Evolutionary conservation across 2,113 vertebrate genomes (phyloP), one percentile per base, ranked within the genome.

Genomic region (Astur gentilis): DNA sequence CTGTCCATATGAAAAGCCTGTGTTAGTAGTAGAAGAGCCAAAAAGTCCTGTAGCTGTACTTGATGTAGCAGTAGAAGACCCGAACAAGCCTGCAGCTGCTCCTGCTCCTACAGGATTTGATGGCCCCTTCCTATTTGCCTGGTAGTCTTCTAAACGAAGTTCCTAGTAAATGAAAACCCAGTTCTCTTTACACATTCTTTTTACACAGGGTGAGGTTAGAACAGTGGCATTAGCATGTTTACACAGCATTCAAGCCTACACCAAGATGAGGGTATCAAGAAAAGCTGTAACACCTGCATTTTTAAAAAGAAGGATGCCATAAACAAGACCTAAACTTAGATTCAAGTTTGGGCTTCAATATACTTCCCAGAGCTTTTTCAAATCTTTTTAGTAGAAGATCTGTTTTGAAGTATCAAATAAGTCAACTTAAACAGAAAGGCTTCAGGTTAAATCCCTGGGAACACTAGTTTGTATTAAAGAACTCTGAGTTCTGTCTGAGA

Each of bases 111-210:
- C 99, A 1, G 99, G 99, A 61, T 99, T 99, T 7, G 99, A 98
- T 6, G 99, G 99, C 8, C 99, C 99, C 75, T 99, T 99, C 58
- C 99, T 98, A 5, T 99, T 99, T 2, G 99, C 99, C 95, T 99
- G 98, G 95, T 99, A 99, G 89, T 99, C 99, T 93, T 99, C 99
- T 55, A 99, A 92, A 76, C 99, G 98, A 40, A 99, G 98, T 54
- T 99, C 99, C 99, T 99, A 34, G 18, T 22, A 15, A 57, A 38
- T 90, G 27, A 42, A 73, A 85, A 95, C 4, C 6, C 73, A 79
- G 34, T 3, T 65, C 34, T 49, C 22, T 54, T 70, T 27, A 65
- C 3, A 5, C 0, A 2, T 22, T 62, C 42, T 34, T 19, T 27
- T 15, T 12, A 72, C 14, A 23, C 16, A 20, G 29, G 21, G 3